Base-by-base conservation (phyloP, 2,888 invertebrate genomes). In the Pycnomerus fuliginosus region DNA sequence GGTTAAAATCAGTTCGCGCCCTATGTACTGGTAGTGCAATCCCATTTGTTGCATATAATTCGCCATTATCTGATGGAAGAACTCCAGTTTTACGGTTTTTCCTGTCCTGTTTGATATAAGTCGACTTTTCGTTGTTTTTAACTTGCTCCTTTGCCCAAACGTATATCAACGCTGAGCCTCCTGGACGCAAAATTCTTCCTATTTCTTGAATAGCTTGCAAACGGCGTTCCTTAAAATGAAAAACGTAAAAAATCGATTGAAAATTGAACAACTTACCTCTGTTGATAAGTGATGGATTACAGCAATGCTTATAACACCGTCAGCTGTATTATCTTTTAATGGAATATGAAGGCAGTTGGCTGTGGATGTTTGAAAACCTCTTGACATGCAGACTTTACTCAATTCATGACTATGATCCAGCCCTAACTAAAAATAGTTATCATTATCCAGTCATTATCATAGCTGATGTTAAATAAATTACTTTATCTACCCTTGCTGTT, bases 111-210 rank as follows among this genome's bases (percentile, higher is more conserved):
- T 82, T 83, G 15, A 90, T 71, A 63, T 89, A 91, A 38, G 80
- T 80, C 0, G 87, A 85, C 60, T 82, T 82, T 35, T 77, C 71
- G 12, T 76, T 76, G 27, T 85, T 78, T 47, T 75, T 80, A 1
- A 78, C 76, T 71, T 96, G 96, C 65, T 95, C 87, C 69, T 88
- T 87, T 0, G 98, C 94, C 99, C 99, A 99, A 0, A 97, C 98
- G 53, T 97, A 96, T 44, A 99, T 84, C 3, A 98, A 75, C 1
- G 87, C 87, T 50, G 74, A 75, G 0, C 97, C 97, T 0, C 81
- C 83, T 0, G 75, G 66, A n/a, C 78, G 74, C 3, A 98, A 74
- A 1, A 91, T 72, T 8, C 93, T 76, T 1, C 83, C 69, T 60
- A 96, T 85, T 68, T 94, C 92, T 12, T 71, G 64, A 8, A 97